Percentiles rank a stretch among this genome's conserved stretches.
Conservation (phyloP, 2,797 vertebrate genomes). For the Falco rusticolus region DNA sequence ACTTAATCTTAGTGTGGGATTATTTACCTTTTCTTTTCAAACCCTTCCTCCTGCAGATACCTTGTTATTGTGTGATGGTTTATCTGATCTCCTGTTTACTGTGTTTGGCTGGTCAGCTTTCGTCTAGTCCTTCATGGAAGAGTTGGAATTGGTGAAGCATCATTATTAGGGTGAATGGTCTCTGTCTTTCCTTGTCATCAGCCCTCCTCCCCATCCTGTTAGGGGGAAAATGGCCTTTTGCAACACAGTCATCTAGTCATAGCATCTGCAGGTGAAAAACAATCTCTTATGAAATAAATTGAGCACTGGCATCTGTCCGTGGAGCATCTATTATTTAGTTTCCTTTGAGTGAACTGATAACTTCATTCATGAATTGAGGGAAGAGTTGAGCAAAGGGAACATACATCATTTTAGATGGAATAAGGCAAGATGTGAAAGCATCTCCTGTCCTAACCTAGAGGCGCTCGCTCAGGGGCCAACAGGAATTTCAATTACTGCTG, state of each 20-base stretch:
- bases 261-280: neutral
- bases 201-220: neutral
- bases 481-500: neutral
- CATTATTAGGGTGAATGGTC: neutral
- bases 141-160: neutral
- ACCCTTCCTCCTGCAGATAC: neutral
- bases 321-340: neutral
- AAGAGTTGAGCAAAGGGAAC: neutral
- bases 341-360: neutral
- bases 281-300: neutral
- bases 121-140: neutral
- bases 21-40: neutral
- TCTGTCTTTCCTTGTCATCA: neutral
- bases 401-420: neutral
- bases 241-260: neutral
- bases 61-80: rapidly evolving
- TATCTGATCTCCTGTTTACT: neutral
- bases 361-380: neutral
- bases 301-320: neutral
- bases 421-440: neutral
- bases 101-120: neutral
- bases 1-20: neutral
- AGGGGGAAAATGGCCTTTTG: neutral
- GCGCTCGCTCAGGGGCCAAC: neutral
- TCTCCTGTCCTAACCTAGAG: neutral